Base-by-base conservation (phyloP, 35 echinoderm and acorn worm species). In the Stichopus chloronotus region DNA sequence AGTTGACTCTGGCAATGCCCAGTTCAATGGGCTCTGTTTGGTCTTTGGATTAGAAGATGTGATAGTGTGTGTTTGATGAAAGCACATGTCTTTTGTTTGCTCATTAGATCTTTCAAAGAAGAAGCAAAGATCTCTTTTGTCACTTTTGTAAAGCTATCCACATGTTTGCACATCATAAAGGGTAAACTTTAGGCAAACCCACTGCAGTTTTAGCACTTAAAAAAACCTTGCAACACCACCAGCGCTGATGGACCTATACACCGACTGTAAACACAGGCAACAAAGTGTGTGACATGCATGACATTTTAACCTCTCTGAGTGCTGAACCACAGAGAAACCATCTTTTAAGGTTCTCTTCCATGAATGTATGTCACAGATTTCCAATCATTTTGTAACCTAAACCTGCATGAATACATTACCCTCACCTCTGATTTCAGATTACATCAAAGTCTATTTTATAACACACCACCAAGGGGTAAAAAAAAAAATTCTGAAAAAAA, bases 1-100 rank as follows among this genome's bases (percentile, higher is more conserved):
- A 55, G 53, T 83, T 83, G 80, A 83, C 80, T 83, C 55, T 43
- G 80, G 20, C 1, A 0, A 43, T 83, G 55, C 80, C 53, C 25
- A 24, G 25, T n/a, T 83, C 80, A 83, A 57, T 83, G 80, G 17
- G 43, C 43, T 7, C 25, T 3, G 80, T 83, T 83, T 83, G 25
- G 55, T 52, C 52, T 53, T 83, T 56, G 55, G 80, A 83, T 83
- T 83, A 83, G 53, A 17, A 8, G 55, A 83, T 83, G 80, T 83
- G 52, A 83, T 83, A 83, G 80, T 83, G 80, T 83, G 53, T 83
- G 80, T n/a, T 83, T 83, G 80, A 83, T 55, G 80, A 83, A 83
- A 83, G 80, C 80, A 83, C 43, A 83, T 56, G 80, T 13, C 25
- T 55, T 55, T 6, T 83, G 10, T 83, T 83, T 83, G 80, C 80